Conservation (phyloP, 2,888 invertebrate genomes). For the Ganaspis brasiliensis region DNA sequence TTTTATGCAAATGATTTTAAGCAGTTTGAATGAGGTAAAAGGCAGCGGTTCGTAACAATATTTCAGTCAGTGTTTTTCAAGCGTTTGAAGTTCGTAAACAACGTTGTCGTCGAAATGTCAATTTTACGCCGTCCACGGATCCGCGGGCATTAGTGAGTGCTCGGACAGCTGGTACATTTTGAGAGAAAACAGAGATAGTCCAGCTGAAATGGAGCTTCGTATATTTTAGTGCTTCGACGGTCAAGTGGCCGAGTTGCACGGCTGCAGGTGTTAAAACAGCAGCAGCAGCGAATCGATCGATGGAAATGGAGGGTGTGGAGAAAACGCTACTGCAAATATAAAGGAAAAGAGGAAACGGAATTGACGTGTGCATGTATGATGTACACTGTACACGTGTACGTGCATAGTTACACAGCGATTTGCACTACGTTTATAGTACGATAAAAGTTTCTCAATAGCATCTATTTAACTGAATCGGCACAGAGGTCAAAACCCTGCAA, state of each 20-base stretch:
- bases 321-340: background rate
- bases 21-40: background rate
- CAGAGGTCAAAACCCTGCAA: background rate
- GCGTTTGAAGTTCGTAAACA: constrained; percentile 5
- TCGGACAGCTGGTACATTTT: constrained; percentile 10
- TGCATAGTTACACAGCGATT: background rate
- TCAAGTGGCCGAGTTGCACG: constrained; percentile 24
- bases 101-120: background rate
- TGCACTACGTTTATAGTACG: background rate
- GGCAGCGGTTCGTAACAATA: background rate
- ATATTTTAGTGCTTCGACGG: constrained; percentile 29
- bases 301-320: constrained; percentile 13
- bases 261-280: constrained; percentile 30
- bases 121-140: background rate
- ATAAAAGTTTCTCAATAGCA: background rate
- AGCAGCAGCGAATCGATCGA: constrained; percentile 20
- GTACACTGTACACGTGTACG: background rate
- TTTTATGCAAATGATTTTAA: background rate
- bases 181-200: constrained; percentile 18
- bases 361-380: background rate
- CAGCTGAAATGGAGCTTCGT: constrained; percentile 33
- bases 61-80: background rate
- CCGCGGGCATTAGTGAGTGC: background rate
- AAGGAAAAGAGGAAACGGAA: background rate
- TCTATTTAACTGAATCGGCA: background rate